Conservation (phyloP, 2,797 vertebrate species). For the Oreochromis grahami region DNA sequence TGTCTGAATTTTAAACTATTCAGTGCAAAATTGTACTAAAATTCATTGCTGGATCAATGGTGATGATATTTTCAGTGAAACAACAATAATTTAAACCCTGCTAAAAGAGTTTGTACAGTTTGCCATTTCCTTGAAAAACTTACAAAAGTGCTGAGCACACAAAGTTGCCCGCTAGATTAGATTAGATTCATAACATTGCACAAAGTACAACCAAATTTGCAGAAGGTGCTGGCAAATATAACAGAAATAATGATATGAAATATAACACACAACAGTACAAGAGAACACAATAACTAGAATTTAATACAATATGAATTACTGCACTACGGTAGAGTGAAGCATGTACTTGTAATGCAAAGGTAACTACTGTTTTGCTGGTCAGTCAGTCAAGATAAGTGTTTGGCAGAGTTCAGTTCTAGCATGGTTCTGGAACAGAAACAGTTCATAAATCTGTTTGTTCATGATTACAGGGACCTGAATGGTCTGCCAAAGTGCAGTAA, state of each 20-base stretch:
- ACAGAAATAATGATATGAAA: neutral
- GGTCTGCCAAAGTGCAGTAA: neutral
- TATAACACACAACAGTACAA: neutral
- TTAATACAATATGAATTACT: neutral
- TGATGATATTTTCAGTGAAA: neutral
- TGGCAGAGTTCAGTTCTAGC: neutral
- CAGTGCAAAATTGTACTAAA: neutral
- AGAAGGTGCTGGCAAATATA: neutral
- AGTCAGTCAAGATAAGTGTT: neutral
- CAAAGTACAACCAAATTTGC: too few species aligned
- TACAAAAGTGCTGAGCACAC: neutral
- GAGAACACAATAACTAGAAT: neutral
- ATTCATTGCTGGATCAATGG: neutral
- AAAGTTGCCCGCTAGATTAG: neutral
- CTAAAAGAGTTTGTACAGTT: neutral
- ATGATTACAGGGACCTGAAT: neutral
- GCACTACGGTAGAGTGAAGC: neutral
- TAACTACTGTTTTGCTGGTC: neutral
- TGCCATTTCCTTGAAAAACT: neutral
- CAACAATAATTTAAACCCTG: neutral
- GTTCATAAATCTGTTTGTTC: neutral
- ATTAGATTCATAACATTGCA: neutral
- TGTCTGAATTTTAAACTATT: neutral
- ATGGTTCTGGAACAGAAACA: neutral
- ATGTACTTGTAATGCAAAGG: neutral